Base-by-base conservation (phyloP, 2,797 vertebrate genomes). In the Carapus acus region DNA sequence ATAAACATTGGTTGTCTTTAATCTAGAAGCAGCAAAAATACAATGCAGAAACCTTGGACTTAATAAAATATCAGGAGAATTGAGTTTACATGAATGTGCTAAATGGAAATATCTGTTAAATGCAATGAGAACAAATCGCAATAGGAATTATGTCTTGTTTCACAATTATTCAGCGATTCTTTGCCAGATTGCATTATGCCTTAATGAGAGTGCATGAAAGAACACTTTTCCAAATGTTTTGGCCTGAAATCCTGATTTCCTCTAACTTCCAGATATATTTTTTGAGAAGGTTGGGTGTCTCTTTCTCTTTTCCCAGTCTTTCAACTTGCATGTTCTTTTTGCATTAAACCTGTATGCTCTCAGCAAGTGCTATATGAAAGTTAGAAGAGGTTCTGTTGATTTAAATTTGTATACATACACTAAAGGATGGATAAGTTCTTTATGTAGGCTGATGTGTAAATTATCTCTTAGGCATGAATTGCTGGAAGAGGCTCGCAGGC, bases 401-500 rank as follows among this genome's bases (percentile, higher is more conserved):
- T 47, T 31, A 6, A 16, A 9, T 41, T 2, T 13, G 18, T 58
- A 3, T 40, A n/a, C 19, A 3, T 59, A 13, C n/a, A n/a, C n/a
- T n/a, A n/a, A n/a, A n/a, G n/a, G n/a, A n/a, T n/a, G n/a, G n/a
- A n/a, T n/a, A 6, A 29, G 27, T 29, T 29, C 27, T 49, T 36
- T 5, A 2, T 27, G 1, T 58, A 27, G 41, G 31, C 15, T 57
- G 54, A 22, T 17, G 1, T 27, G 1, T 31, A 5, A 55, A 49
- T 43, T 69, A 58, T 76, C 23, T 69, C 53, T 36, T 46, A 96
- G 94, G 78, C 96, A 97, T 1, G 94, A 99, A 31, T 23, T 99
- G 47, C 88, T 99, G 44, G 96, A 98, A 55, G 96, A 97, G 60
- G 96, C 96, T 49, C 92, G 96, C 48, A 83, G 90, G 67, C 94